These are phyloP conservation scores for Manis crassicaudata DNA, from an alignment of 2,797 vertebrate genomes.

Conservation along the genomic window DNA sequence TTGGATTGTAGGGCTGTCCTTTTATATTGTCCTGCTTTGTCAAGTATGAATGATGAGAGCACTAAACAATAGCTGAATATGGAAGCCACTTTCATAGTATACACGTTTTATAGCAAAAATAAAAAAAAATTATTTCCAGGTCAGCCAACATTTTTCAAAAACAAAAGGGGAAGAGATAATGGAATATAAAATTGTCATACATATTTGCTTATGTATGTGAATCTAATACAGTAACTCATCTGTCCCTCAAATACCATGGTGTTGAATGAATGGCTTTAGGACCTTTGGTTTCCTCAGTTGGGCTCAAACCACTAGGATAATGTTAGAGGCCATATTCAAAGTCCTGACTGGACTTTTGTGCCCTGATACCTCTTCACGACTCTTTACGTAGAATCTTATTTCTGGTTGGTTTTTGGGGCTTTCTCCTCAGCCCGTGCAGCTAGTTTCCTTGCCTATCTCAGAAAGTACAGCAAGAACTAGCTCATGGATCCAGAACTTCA, in stretches of 20 bases:
- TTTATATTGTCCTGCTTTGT: background rate
- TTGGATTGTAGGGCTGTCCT: background rate
- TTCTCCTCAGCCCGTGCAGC: background rate
- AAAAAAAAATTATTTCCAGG: constrained; percentile 82
- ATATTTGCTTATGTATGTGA: constrained; percentile 81
- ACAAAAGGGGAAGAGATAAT: constrained; percentile 74
- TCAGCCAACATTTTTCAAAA: constrained; percentile 74
- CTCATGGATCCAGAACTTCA: background rate
- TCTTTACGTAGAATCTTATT: background rate
- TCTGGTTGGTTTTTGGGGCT: background rate
- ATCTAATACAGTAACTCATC: constrained; percentile 83
- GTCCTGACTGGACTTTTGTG: background rate
- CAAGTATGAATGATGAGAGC: background rate
- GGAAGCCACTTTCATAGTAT: background rate
- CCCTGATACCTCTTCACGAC: background rate
- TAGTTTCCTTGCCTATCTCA: background rate
- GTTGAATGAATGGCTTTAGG: constrained; percentile 74
- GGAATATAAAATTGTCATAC: constrained; percentile 82
- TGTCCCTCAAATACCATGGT: constrained; percentile 81
- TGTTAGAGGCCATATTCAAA: background rate
- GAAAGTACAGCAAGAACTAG: background rate
- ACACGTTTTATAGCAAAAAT: background rate
- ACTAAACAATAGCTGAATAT: background rate
- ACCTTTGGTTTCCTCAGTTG: constrained; percentile 79
- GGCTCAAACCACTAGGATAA: constrained; percentile 63